Percentiles rank a stretch among this genome's conserved stretches.
phyloP scores from a whole-genome alignment of 2,797 vertebrate genomes.

The Monodelphis domestica region DNA sequence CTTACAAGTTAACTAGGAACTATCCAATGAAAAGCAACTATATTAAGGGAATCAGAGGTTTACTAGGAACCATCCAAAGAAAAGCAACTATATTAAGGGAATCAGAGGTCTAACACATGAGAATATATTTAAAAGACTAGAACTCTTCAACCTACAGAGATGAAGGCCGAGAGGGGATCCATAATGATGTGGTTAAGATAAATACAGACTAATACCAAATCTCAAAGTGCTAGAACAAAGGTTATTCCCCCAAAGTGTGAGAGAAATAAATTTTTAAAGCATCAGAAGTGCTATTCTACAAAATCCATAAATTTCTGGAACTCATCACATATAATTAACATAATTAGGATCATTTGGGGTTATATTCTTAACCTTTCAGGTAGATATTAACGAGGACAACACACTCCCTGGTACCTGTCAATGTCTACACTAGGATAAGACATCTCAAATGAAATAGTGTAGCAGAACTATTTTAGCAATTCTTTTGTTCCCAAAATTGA shows the following conservation, averaged over 20 bases:
- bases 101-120: background rate
- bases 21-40: constrained; percentile 29
- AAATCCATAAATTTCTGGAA: constrained; percentile 9
- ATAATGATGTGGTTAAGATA: background rate
- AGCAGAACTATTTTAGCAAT: background rate
- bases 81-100: constrained; percentile 28
- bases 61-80: constrained; percentile 32
- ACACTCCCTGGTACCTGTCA: background rate
- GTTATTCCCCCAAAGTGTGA: background rate
- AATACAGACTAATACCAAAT: constrained; percentile 6
- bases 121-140: constrained; percentile 19
- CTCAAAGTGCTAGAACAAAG: background rate
- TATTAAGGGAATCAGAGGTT: constrained; percentile 9
- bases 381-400: background rate
- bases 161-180: background rate
- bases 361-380: constrained; percentile 22
- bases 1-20: constrained; percentile 16
- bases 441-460: background rate
- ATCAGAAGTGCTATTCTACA: background rate
- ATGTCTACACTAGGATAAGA: background rate
- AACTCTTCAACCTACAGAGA: background rate
- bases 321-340: constrained; percentile 37
- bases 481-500: background rate
- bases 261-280: background rate
- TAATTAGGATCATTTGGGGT: constrained; percentile 18